A percentile compares a stretch with the other conserved stretches of the same genome.
phyloP scores from a whole-genome alignment of 1,140 invertebrate genomes.

The Drosophila lacertosa region DNA sequence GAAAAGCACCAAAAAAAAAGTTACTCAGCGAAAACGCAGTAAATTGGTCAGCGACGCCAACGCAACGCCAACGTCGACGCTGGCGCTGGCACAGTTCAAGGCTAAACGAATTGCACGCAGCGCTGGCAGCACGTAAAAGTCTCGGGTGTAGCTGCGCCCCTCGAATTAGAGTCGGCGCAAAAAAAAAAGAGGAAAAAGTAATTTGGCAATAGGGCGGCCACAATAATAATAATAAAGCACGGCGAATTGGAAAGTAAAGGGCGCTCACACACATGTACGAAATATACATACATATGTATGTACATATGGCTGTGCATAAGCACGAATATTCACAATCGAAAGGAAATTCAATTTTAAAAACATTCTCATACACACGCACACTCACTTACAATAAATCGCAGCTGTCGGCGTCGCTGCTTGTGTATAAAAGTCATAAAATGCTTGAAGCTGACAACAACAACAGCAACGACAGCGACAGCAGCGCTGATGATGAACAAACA shows the following conservation, averaged over 20 bases:
- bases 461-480: constrained; percentile 4
- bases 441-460: constrained; percentile 29
- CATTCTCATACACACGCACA: constrained; percentile 39
- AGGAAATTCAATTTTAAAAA: constrained; percentile 60
- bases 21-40: constrained; percentile 19
- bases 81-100: constrained; percentile 44
- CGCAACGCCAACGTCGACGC: constrained; percentile 30
- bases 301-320: neutral
- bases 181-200: constrained; percentile 22
- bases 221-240: constrained; percentile 43
- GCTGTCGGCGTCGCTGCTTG: constrained; percentile 26
- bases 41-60: constrained; percentile 27
- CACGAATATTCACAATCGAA: constrained; percentile 33
- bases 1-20: constrained; percentile 49
- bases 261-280: constrained; percentile 15
- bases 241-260: constrained; percentile 68
- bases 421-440: constrained; percentile 47
- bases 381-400: constrained; percentile 42
- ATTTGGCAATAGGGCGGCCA: constrained; percentile 30
- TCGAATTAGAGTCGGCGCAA: constrained; percentile 1
- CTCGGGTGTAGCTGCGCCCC: constrained; percentile 8
- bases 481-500: constrained; percentile 32
- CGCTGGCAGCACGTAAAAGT: constrained; percentile 11
- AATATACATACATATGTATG: constrained; percentile 1
- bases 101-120: constrained; percentile 44